Conservation (phyloP, 1,140 invertebrate species). For the Pseudomyrmex flavicornis region DNA sequence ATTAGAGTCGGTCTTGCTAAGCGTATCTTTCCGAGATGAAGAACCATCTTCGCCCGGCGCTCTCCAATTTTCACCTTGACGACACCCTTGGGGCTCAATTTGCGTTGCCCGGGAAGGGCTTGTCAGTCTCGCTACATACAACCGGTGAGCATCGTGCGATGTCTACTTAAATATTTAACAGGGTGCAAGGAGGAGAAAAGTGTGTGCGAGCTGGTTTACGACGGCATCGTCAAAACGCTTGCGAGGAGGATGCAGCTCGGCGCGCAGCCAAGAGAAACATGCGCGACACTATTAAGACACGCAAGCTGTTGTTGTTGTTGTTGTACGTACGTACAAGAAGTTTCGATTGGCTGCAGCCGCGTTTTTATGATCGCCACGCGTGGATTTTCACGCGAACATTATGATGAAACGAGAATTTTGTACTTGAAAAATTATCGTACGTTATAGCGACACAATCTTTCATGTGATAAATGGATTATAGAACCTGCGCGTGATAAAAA, state of each 20-base stretch:
- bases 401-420: background rate
- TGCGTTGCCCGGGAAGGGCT: slow-evolving; percentile 58
- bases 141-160: slow-evolving; percentile 21
- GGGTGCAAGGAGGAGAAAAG: background rate
- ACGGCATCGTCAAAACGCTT: background rate
- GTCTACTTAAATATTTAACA: slow-evolving; percentile 69
- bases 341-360: background rate
- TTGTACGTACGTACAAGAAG: background rate
- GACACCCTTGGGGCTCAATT: slow-evolving; percentile 71
- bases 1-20: slow-evolving; percentile 64
- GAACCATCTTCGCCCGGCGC: slow-evolving; percentile 60
- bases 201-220: background rate
- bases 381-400: background rate
- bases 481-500: background rate
- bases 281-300: background rate
- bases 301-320: background rate
- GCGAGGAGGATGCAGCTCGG: background rate
- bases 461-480: background rate
- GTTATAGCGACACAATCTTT: background rate
- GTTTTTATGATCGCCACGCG: slow-evolving; percentile 3
- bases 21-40: slow-evolving; percentile 60
- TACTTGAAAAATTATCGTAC: background rate
- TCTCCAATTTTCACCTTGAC: slow-evolving; percentile 71
- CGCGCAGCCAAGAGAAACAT: background rate
- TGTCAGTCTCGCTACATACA: slow-evolving; percentile 35